phyloP scores from a whole-genome alignment of 1,140 invertebrate genomes.

The Oryzaephilus surinamensis region DNA sequence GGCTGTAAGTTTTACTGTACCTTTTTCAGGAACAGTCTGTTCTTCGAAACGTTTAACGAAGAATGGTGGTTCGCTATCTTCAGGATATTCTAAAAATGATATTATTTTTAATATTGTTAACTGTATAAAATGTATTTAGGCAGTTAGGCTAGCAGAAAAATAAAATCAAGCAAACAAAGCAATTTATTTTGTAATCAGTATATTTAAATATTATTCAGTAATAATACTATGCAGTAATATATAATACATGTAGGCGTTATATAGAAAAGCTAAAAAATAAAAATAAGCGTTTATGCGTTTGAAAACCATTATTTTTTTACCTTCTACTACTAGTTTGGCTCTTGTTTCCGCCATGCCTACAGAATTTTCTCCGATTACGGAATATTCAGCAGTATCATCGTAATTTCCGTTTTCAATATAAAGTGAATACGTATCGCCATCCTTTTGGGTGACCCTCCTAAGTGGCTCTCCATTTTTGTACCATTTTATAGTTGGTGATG shows the following conservation, averaged over 20 bases:
- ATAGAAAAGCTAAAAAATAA: too few relatives aligned
- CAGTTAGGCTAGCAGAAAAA: not conserved
- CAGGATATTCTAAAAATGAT: conserved; percentile 47
- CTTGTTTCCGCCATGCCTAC: conserved; percentile 64
- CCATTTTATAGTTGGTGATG: conserved; percentile 69
- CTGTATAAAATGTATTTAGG: too few relatives aligned
- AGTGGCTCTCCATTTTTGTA: conserved; percentile 63
- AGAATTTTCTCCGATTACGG: conserved; percentile 66
- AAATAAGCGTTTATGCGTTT: too few relatives aligned
- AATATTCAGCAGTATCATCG: conserved; percentile 67
- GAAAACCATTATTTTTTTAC: too few relatives aligned
- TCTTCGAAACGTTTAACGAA: conserved; percentile 84
- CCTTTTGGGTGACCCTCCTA: conserved; percentile 43
- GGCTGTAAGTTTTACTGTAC: conserved; percentile 65
- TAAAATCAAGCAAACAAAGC: too few relatives aligned
- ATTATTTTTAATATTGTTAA: not conserved
- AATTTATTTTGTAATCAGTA: not conserved
- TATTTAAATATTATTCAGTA: not conserved
- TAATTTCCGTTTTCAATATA: conserved; percentile 55
- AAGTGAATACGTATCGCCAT: conserved; percentile 57
- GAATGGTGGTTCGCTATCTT: conserved; percentile 67
- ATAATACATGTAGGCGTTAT: too few relatives aligned
- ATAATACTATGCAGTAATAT: not conserved
- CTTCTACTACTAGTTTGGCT: conserved; percentile 68
- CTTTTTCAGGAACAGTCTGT: conserved; percentile 67